These are phyloP conservation scores for Amblyornis subalaris DNA, from an alignment of 2,113 vertebrate genomes.

Conservation along the genomic window DNA sequence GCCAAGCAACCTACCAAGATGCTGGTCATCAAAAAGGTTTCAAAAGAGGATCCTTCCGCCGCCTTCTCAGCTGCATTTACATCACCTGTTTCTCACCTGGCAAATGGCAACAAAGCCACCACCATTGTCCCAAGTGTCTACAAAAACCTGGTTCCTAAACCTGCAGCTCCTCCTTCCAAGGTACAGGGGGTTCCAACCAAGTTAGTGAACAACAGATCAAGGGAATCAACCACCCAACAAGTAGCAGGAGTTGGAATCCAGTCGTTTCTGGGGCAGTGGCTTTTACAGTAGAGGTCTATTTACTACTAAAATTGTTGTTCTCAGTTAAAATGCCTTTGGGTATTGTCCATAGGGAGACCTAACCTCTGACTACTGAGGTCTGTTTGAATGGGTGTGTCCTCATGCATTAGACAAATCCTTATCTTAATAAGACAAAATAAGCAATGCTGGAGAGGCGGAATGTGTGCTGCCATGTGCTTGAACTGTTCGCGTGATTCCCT, in stretches of 20 bases:
- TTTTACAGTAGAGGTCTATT: not conserved
- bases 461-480: not conserved
- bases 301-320: not conserved
- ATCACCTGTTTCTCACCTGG: constrained; percentile 84
- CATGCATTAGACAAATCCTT: not conserved
- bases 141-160: constrained; percentile 97
- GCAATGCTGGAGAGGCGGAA: not conserved
- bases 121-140: constrained; percentile 92
- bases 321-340: not conserved
- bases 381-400: not conserved
- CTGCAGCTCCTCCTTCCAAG: constrained; percentile 91
- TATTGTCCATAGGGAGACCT: not conserved
- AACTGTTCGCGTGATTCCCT: not conserved
- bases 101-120: constrained; percentile 90
- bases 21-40: constrained; percentile 99
- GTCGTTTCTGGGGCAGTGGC: not conserved
- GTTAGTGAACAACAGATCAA: not conserved
- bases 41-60: constrained; percentile 93
- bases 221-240: not conserved
- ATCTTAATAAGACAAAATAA: not conserved
- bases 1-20: constrained; percentile 98
- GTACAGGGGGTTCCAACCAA: constrained; percentile 57
- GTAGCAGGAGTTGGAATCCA: not conserved
- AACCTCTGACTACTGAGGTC: not conserved
- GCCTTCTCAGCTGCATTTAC: constrained; percentile 96